phyloP scores from a whole-genome alignment of 2,888 invertebrate genomes.

The Globia sparganii region DNA sequence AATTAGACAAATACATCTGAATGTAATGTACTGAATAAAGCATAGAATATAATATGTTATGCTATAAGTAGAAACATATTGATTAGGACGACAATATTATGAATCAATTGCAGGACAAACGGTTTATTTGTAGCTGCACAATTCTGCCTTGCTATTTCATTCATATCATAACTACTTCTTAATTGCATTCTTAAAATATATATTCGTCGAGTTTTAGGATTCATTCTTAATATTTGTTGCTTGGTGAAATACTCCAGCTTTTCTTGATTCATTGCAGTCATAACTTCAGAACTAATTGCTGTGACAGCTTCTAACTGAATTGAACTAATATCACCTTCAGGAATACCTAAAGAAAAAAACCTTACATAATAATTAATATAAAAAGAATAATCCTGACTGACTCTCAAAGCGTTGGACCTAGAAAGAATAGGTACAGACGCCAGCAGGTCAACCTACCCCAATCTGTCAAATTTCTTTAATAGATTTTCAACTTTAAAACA shows the following conservation, averaged over 20 bases:
- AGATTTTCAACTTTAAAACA: too few species aligned
- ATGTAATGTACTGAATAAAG: not conserved
- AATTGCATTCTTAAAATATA: conserved; percentile 84
- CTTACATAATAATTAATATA: not conserved
- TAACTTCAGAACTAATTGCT: conserved; percentile 78
- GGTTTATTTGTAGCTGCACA: conserved; percentile 5
- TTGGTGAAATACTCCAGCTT: conserved; percentile 83
- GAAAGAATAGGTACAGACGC: too few species aligned
- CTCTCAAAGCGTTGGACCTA: not conserved
- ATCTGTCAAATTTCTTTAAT: too few species aligned
- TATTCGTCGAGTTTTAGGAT: conserved; percentile 78
- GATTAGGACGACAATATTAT: conserved; percentile 53
- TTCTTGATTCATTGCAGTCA: conserved; percentile 78
- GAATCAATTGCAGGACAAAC: conserved; percentile 32
- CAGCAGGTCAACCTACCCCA: too few species aligned
- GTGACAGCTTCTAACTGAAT: conserved; percentile 83
- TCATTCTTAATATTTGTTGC: conserved; percentile 84
- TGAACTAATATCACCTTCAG: conserved; percentile 79
- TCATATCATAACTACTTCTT: conserved; percentile 80
- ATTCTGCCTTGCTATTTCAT: conserved; percentile 72
- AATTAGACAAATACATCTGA: not conserved
- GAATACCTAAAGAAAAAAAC: conserved; percentile 75
- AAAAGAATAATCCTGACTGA: not conserved
- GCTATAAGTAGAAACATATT: not conserved
- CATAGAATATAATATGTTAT: conserved; percentile 1